phyloP scores from a whole-genome alignment of 1,140 invertebrate genomes.

The Trachelipus rathkii region DNA sequence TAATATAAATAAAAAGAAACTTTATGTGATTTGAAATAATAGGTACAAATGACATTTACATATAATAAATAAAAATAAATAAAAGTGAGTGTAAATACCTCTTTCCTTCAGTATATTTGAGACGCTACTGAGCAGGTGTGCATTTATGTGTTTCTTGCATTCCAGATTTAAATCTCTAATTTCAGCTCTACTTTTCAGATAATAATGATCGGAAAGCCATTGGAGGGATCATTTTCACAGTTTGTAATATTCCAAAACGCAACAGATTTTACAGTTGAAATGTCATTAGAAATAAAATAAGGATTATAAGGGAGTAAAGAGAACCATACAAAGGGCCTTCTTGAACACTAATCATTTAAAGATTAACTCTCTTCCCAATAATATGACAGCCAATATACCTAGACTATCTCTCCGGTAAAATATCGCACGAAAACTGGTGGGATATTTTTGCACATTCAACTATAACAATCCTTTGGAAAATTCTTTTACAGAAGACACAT shows the following conservation, averaged over 20 bases:
- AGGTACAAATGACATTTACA: too few species aligned
- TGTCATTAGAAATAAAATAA: background rate
- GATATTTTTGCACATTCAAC: background rate
- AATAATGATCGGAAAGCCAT: background rate
- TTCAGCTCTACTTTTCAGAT: background rate
- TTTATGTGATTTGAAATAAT: too few species aligned
- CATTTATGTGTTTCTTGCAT: background rate
- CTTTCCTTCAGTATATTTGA: background rate
- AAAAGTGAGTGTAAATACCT: too few species aligned
- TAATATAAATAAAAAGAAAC: too few species aligned
- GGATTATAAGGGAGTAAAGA: background rate
- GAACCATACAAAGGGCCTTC: background rate
- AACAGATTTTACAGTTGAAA: background rate
- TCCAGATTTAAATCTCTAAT: background rate
- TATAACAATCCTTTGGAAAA: background rate
- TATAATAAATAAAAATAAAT: too few species aligned
- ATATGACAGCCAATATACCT: slow-evolving; percentile 1
- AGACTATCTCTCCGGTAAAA: background rate
- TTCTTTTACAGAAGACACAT: background rate
- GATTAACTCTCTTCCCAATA: background rate
- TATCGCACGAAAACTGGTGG: background rate
- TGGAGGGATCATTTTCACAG: background rate
- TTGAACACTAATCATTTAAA: background rate
- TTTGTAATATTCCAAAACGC: background rate
- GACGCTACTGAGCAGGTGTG: background rate